Base-by-base conservation (phyloP, 2,113 vertebrate species). In the Chionomys nivalis region DNA sequence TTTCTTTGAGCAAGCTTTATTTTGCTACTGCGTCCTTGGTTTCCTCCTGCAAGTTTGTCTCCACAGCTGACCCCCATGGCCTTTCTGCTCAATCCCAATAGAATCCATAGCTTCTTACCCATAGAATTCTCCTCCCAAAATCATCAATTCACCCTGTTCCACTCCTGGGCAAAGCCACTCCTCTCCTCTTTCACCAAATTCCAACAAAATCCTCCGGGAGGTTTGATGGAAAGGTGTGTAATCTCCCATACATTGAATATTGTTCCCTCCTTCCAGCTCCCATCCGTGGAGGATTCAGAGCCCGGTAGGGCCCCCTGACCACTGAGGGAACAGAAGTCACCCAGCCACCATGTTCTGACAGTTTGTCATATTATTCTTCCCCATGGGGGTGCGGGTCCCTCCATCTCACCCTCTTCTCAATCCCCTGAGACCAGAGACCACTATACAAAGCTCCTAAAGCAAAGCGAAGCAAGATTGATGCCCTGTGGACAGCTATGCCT, bases 311-410 rank as follows among this genome's bases (percentile, higher is more conserved):
- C 82, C 87, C 55, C 94, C 78, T 92, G 58, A n/a, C 94, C 89
- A 91, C 94, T 39, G 31, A 93, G 65, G 65, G 93, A 90, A 95
- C 89, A 96, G 44, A 93, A 97, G 97, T 97, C 93, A 97, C 96
- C 91, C 97, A 97, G 96, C 96, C 24, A 0, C 83, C 16, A 5
- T 97, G 96, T 96, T 91, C 97, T 97, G 95, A 97, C 97, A 97
- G 97, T 76, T 78, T 97, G 95, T 97, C 96, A 97, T 96, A 97
- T 97, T 97, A 95, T 97, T 97, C 95, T 97, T 95, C 96, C 79
- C 93, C 65, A 72, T 86, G 77, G 95, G 96, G 24, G 68, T 75
- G 95, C 95, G 92, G 96, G 95, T 97, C 70, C 96, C 42, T 91
- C 86, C 79, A 86, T 88, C 75, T 81, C 86, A 78, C 95, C 83